These are phyloP conservation scores for Heliocidaris erythrogramma DNA, from an alignment of 35 echinoderm and acorn worm genomes.

Conservation along the genomic window DNA sequence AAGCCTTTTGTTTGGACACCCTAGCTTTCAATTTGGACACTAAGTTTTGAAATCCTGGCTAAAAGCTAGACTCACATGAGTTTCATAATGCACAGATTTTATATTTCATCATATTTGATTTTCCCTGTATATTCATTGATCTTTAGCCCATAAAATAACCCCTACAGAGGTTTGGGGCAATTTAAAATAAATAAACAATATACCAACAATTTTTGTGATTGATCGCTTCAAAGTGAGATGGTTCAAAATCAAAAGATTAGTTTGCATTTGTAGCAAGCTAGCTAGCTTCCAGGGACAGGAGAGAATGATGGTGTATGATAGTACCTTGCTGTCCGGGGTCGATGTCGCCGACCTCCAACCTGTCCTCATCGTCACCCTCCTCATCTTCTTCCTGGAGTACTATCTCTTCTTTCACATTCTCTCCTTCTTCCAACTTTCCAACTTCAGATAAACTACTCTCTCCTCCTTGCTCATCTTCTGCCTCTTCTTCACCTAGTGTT, in stretches of 20 bases:
- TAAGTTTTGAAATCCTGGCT: too few relatives aligned
- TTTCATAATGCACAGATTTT: too few relatives aligned
- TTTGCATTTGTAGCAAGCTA: neutral
- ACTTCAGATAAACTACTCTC: slow-evolving; percentile 29
- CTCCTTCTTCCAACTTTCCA: neutral
- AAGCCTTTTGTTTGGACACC: too few relatives aligned
- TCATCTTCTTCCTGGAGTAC: slow-evolving; percentile 27
- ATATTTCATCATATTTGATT: too few relatives aligned
- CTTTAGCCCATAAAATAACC: too few relatives aligned
- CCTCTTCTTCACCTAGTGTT: neutral
- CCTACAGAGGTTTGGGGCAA: too few relatives aligned
- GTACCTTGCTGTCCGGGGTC: slow-evolving; percentile 6
- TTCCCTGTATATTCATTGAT: too few relatives aligned
- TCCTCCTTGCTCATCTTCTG: neutral
- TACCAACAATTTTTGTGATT: neutral
- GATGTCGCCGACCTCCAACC: neutral
- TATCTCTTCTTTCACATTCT: slow-evolving; percentile 12
- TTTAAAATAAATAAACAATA: too few relatives aligned
- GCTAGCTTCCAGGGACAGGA: neutral
- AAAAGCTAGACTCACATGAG: too few relatives aligned
- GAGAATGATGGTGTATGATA: neutral
- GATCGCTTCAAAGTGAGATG: neutral
- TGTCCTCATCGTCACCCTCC: neutral
- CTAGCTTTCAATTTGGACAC: too few relatives aligned
- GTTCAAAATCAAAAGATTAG: neutral